phyloP scores from a whole-genome alignment of 1,140 invertebrate species.

The Hormaphis cornu region DNA sequence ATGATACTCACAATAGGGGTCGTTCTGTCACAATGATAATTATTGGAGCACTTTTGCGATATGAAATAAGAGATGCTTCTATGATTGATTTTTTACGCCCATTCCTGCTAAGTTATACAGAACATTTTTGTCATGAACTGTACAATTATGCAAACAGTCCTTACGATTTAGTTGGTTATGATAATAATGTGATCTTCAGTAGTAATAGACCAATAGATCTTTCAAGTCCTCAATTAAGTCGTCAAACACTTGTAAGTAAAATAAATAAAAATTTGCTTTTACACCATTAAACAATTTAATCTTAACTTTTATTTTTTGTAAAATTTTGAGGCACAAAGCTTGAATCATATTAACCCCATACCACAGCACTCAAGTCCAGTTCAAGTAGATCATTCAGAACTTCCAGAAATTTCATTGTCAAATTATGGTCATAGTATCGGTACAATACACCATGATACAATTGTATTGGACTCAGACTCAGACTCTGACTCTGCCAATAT shows the following conservation, averaged over 20 bases:
- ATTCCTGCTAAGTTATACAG: neutral
- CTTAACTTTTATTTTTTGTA: neutral
- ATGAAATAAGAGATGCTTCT: neutral
- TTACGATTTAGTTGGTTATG: constrained; percentile 4
- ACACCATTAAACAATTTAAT: too few species aligned
- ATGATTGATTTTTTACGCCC: neutral
- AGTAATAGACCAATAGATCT: neutral
- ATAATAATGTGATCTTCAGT: constrained; percentile 4
- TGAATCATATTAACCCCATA: too few species aligned
- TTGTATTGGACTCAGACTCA: constrained; percentile 1
- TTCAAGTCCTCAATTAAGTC: neutral
- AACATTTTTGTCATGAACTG: constrained; percentile 12
- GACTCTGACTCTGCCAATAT: neutral
- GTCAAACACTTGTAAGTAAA: neutral
- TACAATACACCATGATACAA: neutral
- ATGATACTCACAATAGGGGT: too few species aligned
- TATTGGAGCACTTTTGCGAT: neutral
- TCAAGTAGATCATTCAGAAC: too few species aligned
- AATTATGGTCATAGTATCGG: too few species aligned
- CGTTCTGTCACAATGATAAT: neutral
- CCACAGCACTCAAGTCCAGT: neutral
- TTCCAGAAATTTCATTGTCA: too few species aligned
- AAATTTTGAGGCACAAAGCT: neutral
- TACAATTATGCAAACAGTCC: constrained; percentile 13
- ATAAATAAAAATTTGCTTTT: neutral